phyloP scores from a whole-genome alignment of 2,888 invertebrate species.

The Polyommatus icarus region DNA sequence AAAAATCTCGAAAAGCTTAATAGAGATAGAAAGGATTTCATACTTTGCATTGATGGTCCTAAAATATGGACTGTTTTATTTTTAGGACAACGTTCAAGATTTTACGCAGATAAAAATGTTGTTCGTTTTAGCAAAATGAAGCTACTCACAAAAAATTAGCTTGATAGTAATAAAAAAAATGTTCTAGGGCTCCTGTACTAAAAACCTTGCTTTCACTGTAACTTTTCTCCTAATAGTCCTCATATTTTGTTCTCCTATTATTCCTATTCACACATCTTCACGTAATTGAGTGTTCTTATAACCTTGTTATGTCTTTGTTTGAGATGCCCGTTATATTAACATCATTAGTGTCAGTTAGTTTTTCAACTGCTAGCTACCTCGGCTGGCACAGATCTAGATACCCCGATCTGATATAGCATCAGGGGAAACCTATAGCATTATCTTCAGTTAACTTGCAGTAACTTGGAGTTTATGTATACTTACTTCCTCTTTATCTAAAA shows the following conservation, averaged over 20 bases:
- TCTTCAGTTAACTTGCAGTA: not conserved
- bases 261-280: not conserved
- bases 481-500: not conserved
- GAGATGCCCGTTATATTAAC: constrained; percentile 20
- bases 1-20: too few species aligned
- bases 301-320: not conserved
- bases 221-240: not conserved
- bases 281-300: constrained; percentile 3
- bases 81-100: too few species aligned
- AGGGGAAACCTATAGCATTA: constrained; percentile 22
- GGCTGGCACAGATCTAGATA: constrained; percentile 64
- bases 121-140: too few species aligned
- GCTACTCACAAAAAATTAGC: too few species aligned
- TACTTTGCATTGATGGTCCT: too few species aligned
- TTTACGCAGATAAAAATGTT: too few species aligned
- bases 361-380: constrained; percentile 52
- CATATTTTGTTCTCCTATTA: not conserved
- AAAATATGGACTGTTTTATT: too few species aligned
- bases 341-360: constrained; percentile 51
- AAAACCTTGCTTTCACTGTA: not conserved
- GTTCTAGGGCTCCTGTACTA: too few species aligned
- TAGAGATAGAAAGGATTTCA: too few species aligned
- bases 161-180: too few species aligned
- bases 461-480: constrained; percentile 37
- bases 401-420: constrained; percentile 55